phyloP scores from a whole-genome alignment of 2,797 vertebrate genomes.

The Muraenolepis orangiensis region DNA sequence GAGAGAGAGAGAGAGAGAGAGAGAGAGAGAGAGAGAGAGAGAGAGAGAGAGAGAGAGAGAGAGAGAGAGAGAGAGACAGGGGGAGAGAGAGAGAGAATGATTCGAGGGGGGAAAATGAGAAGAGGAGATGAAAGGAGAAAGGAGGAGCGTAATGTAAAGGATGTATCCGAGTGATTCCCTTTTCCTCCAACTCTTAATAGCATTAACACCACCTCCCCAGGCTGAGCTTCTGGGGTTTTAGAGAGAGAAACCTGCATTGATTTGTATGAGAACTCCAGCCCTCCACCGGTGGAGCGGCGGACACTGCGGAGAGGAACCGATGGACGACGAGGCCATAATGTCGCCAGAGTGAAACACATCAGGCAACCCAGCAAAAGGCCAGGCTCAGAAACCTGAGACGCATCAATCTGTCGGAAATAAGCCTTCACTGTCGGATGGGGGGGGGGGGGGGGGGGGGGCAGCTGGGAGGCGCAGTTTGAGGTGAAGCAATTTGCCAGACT shows the following conservation, averaged over 20 bases:
- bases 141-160: slow-evolving; percentile 8
- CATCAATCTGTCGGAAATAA: slow-evolving; percentile 48
- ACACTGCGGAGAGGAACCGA: slow-evolving; percentile 32
- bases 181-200: slow-evolving; percentile 37
- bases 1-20: too few species aligned
- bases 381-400: slow-evolving; percentile 29
- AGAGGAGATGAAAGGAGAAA: background rate
- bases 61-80: background rate
- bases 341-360: slow-evolving; percentile 50
- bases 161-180: slow-evolving; percentile 46
- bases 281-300: too few species aligned
- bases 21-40: background rate
- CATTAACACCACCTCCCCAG: background rate
- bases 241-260: too few species aligned
- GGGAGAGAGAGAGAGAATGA: slow-evolving; percentile 5
- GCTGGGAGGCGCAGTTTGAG: slow-evolving; percentile 48
- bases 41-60: background rate
- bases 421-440: slow-evolving; percentile 31
- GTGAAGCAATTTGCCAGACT: slow-evolving; percentile 62
- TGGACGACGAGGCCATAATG: slow-evolving; percentile 52
- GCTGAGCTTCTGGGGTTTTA: background rate
- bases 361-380: slow-evolving; percentile 37
- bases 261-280: too few species aligned
- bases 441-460: too few species aligned
- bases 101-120: background rate